Evolutionary conservation across 2,113 vertebrate genomes (phyloP), one percentile per base, ranked within the genome.

Genomic region (zebrafish (Danio rerio)): DNA sequence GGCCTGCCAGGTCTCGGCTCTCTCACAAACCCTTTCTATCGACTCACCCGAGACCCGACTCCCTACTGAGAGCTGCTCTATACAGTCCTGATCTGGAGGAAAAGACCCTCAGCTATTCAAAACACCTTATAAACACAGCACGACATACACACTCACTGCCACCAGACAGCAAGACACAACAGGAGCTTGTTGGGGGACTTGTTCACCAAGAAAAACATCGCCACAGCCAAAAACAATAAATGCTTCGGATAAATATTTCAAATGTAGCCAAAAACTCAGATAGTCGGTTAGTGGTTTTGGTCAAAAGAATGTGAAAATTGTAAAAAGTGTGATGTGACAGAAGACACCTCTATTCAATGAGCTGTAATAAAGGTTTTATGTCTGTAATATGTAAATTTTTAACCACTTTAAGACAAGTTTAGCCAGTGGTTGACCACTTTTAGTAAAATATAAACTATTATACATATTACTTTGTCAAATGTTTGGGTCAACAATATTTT

Each of bases 41-140:
- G 58, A 77, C 16, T 85, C 85, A 84, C 71, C 85, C 76, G 83
- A 88, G 89, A 89, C 86, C 85, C 43, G 95, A 95, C 97, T 92
- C 96, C 97, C 97, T 78, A 95, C 96, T 98, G 97, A 91, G 97
- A 85, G 88, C 93, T 90, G 85, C 78, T 94, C 95, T 95, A 98
- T 96, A 96, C 95, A 96, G 82, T n/a, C 79, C 76, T 50, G 79
- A 63, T 78, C 75, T 49, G 72, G 88, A 90, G 92, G 89, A 92
- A 91, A 89, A 84, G 92, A 89, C 93, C 94, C 88, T 92, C 93
- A 90, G 88, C 92, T 90, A 92, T 94, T 92, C 90, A 92, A 89
- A 85, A 83, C 88, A 86, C 86, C 88, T 86, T 89, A 91, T 87
- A 86, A 86, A 87, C 88, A 83, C 78, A 81, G 61, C 79, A 86